Base-by-base conservation (phyloP, 2,888 invertebrate genomes). In the Oxycera nigricornis region DNA sequence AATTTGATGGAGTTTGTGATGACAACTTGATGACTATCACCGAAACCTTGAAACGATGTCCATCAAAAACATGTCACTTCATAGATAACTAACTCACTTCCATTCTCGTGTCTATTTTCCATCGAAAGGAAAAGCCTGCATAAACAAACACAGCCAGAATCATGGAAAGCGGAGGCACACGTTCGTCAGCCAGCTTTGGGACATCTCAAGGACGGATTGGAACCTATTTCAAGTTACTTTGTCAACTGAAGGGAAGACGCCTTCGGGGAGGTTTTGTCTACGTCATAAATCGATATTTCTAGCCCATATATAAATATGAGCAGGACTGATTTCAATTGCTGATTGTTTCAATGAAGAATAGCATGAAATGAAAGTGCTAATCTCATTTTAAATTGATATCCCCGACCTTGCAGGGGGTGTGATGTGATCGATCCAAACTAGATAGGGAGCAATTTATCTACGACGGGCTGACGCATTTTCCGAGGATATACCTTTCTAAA, bases 171-270 rank as follows among this genome's bases (percentile, higher is more conserved):
- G 57, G 24, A 26, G 57, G 24, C 9, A 26, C 9, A 14, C 31
- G 31, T 61, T 26, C 2, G 61, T 17, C 31, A 55, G 31, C 17
- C 17, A n/a, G n/a, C n/a, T n/a, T n/a, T 26, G 30, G 30, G 61
- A 61, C 61, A 61, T 17, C 61, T 61, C 61, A 61, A 61, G 61
- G 61, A 61, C 61, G 17, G 3, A n/a, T 61, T 26, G 24, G 28
- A 1, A 2, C 22, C 31, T 61, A 61, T 61, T 61, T 61, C 20
- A 3, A 31, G 31, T 17, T 28, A 7, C 20, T 9, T 61, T 7
- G 35, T 61, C 2, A 14, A n/a, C n/a, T n/a, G n/a, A n/a, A n/a
- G n/a, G n/a, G n/a, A n/a, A n/a, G n/a, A n/a, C n/a, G n/a, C n/a
- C n/a, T n/a, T n/a, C n/a, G n/a, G n/a, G n/a, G n/a, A n/a, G n/a